Conservation (phyloP, 2,797 vertebrate genomes). For the Hippopotamyrus pictus region DNA sequence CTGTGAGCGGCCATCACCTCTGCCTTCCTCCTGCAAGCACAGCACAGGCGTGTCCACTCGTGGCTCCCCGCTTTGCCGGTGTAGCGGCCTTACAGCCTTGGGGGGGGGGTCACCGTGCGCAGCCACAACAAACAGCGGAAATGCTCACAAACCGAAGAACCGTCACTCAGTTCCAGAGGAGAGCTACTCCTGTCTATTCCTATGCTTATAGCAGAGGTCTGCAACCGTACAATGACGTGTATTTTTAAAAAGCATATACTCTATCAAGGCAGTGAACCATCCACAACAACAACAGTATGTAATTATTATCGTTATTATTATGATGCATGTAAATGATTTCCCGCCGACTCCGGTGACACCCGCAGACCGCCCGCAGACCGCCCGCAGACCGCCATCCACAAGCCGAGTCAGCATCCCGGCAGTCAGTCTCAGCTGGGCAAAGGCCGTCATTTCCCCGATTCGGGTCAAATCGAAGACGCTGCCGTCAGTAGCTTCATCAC, state of each 20-base stretch:
- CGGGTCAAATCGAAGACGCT: not conserved
- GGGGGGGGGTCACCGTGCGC: not conserved
- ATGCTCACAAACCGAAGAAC: not conserved
- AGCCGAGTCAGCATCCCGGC: not conserved
- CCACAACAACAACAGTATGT: not conserved
- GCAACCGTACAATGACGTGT: not conserved
- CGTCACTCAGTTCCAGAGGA: not conserved
- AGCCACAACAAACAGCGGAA: constrained; percentile 8
- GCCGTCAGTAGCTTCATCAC: not conserved
- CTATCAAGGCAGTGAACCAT: not conserved
- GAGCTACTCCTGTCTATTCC: not conserved
- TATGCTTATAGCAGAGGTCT: not conserved
- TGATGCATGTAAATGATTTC: not conserved
- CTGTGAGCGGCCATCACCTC: constrained; percentile 72
- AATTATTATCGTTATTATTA: too few species aligned
- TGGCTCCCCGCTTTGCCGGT: not conserved
- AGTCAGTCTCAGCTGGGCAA: not conserved
- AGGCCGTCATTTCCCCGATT: not conserved
- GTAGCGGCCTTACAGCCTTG: not conserved
- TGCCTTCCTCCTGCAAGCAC: constrained; percentile 64
- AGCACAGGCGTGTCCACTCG: not conserved
- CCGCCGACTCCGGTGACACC: not conserved
- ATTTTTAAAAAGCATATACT: not conserved
- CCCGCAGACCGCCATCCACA: not conserved
- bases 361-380: not conserved